A percentile compares a stretch with the other conserved stretches of the same genome.
These are phyloP conservation scores for Sycophila texana DNA, from an alignment of 2,888 invertebrate genomes.

Conservation along the genomic window DNA sequence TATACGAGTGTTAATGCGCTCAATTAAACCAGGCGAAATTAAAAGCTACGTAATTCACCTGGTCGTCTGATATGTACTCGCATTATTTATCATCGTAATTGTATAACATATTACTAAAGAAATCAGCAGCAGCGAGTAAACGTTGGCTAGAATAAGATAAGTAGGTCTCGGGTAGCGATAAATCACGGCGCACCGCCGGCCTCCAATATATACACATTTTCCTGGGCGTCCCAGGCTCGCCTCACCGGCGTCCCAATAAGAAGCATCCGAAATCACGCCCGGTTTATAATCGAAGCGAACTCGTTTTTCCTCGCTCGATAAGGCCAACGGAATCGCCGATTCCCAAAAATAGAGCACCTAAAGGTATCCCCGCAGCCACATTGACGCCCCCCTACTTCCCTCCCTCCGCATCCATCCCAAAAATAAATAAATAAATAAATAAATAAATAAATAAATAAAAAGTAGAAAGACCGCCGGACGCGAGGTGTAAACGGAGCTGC, in stretches of 20 bases:
- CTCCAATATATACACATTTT: neutral
- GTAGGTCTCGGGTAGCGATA: constrained; percentile 1
- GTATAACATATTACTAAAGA: neutral
- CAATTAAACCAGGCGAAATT: too few species aligned
- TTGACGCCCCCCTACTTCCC: too few species aligned
- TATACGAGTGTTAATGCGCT: too few species aligned
- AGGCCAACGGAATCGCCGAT: neutral
- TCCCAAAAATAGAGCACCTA: constrained; percentile 16
- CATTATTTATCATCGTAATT: constrained; percentile 11
- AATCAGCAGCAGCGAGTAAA: neutral
- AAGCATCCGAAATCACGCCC: neutral
- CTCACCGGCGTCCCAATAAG: neutral
- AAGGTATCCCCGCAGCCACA: neutral
- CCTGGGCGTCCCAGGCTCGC: constrained; percentile 4
- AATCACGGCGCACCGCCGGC: constrained; percentile 16
- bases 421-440: too few species aligned
- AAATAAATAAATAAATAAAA: too few species aligned
- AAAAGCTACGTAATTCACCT: too few species aligned
- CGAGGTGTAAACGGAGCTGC: constrained; percentile 22
- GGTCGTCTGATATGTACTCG: neutral
- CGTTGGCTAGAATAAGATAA: constrained; percentile 22
- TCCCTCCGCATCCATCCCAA: too few species aligned
- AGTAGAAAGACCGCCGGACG: too few species aligned
- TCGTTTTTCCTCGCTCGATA: neutral
- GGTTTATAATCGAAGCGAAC: neutral